Percentiles rank a stretch among this genome's conserved stretches.
phyloP scores from a whole-genome alignment of 2,113 vertebrate species.

The Enhydra lutris region DNA sequence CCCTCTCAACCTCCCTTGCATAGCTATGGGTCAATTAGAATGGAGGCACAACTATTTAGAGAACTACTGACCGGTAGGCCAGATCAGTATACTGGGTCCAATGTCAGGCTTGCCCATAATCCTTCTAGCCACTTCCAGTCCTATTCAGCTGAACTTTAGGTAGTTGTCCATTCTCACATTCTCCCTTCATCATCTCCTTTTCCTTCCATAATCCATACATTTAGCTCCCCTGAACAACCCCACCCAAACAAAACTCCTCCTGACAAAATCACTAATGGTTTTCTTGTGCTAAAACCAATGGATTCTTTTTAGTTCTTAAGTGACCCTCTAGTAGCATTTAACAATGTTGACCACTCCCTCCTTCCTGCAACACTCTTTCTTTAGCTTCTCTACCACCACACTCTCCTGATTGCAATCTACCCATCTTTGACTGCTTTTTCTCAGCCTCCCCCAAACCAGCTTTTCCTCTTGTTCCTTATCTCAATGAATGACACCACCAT shows the following conservation, averaged over 20 bases:
- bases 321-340: not conserved
- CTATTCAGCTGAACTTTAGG: not conserved
- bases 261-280: not conserved
- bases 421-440: not conserved
- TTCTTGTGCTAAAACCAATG: not conserved
- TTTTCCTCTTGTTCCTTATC: not conserved
- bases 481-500: not conserved
- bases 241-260: not conserved
- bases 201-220: not conserved
- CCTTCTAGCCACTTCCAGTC: not conserved
- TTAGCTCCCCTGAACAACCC: not conserved
- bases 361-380: not conserved
- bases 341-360: not conserved
- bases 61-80: not conserved
- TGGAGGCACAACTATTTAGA: not conserved
- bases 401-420: not conserved
- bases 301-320: not conserved
- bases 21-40: not conserved
- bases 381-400: not conserved
- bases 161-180: not conserved
- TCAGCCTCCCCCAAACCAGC: not conserved
- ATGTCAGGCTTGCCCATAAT: not conserved
- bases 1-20: not conserved
- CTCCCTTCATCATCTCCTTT: not conserved
- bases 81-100: not conserved